A percentile compares a stretch with the other conserved stretches of the same genome.
phyloP scores from a whole-genome alignment of 2,888 invertebrate species.

The Junonia oenone region DNA sequence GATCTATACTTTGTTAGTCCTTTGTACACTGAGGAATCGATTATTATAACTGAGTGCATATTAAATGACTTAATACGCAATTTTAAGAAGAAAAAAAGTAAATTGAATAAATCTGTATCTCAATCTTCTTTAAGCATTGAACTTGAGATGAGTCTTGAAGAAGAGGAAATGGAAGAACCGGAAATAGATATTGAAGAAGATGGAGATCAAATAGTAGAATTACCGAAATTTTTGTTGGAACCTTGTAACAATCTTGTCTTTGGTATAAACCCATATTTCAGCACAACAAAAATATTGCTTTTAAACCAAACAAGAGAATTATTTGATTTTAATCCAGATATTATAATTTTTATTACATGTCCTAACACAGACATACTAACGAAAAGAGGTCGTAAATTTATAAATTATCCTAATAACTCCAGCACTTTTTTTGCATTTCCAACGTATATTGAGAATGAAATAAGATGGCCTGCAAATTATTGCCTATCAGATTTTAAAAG shows the following conservation, averaged over 20 bases:
- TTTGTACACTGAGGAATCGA: constrained; percentile 53
- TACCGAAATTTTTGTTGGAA: constrained; percentile 59
- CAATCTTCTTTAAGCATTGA: constrained; percentile 42
- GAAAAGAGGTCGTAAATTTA: constrained; percentile 51
- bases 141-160: constrained; percentile 36
- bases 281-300: constrained; percentile 44
- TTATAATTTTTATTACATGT: constrained; percentile 79
- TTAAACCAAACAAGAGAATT: constrained; percentile 52
- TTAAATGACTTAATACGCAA: constrained; percentile 47
- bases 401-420: constrained; percentile 46
- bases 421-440: constrained; percentile 40
- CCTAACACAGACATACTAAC: constrained; percentile 73
- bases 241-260: constrained; percentile 45
- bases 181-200: constrained; percentile 40
- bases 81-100: constrained; percentile 51
- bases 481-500: constrained; percentile 38
- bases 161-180: constrained; percentile 39
- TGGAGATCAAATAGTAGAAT: constrained; percentile 41
- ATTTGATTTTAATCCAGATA: constrained; percentile 58
- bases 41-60: constrained; percentile 41
- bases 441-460: constrained; percentile 35
- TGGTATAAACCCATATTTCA: constrained; percentile 37
- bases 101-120: constrained; percentile 28
- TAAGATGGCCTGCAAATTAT: constrained; percentile 58
- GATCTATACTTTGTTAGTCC: constrained; percentile 38